Conservation (phyloP, 1,140 invertebrate genomes). For the Sarcophaga peregrina region DNA sequence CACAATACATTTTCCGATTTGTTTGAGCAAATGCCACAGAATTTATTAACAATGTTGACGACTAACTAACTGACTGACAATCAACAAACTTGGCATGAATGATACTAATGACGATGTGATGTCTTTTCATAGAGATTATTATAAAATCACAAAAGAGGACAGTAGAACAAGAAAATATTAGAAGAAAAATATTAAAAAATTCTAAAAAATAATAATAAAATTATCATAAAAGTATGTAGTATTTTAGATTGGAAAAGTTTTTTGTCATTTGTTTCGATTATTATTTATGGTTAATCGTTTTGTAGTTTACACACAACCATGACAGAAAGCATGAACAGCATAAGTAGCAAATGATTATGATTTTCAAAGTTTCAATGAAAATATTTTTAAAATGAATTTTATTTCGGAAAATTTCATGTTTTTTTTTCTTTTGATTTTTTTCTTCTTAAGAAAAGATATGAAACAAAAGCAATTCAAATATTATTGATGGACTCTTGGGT, state of each 20-base stretch:
- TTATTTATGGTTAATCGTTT: constrained; percentile 6
- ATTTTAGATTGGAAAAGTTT: neutral
- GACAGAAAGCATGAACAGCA: neutral
- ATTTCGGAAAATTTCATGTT: too few species aligned
- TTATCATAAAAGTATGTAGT: constrained; percentile 1
- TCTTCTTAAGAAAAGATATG: too few species aligned
- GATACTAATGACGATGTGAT: too few species aligned
- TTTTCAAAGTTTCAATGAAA: too few species aligned
- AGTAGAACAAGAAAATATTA: neutral
- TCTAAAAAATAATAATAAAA: neutral
- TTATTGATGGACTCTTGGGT: too few species aligned
- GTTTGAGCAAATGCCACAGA: neutral
- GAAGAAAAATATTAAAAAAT: too few species aligned
- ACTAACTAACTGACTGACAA: too few species aligned
- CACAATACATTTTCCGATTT: neutral
- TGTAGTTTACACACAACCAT: neutral
- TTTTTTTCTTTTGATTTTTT: too few species aligned
- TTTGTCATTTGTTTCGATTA: neutral
- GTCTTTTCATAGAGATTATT: neutral
- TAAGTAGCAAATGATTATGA: neutral
- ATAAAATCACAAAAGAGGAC: neutral
- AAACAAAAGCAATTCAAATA: too few species aligned
- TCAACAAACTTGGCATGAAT: too few species aligned
- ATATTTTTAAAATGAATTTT: too few species aligned
- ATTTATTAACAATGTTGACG: neutral